A percentile compares a stretch with the other conserved stretches of the same genome.
These are phyloP conservation scores for Sipha maydis DNA, from an alignment of 2,888 invertebrate genomes.

Conservation along the genomic window DNA sequence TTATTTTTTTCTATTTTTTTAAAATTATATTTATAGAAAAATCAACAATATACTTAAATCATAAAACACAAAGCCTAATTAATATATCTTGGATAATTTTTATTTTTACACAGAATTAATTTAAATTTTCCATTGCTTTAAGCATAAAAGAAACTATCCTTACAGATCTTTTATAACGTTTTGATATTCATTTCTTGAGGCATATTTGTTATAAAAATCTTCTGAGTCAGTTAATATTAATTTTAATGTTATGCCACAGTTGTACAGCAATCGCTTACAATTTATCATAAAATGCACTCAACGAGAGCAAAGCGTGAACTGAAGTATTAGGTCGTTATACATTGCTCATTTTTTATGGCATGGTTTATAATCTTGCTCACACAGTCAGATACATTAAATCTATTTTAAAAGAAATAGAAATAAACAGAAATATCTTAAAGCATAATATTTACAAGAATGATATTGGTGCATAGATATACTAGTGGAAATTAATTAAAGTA, in stretches of 20 bases:
- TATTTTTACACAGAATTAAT: too few relatives aligned
- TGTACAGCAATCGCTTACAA: neutral
- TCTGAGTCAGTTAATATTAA: neutral
- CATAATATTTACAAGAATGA: neutral
- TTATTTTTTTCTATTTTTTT: too few relatives aligned
- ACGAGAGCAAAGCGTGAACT: neutral
- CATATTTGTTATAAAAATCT: neutral
- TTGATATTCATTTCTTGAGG: too few relatives aligned
- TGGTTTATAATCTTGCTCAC: neutral
- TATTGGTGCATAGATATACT: neutral
- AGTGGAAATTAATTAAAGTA: conserved; percentile 3
- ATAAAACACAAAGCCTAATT: too few relatives aligned
- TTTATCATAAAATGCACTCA: neutral
- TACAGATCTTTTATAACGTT: too few relatives aligned
- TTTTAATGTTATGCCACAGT: neutral
- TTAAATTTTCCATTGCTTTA: too few relatives aligned
- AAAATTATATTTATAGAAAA: too few relatives aligned
- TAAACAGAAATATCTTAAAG: neutral
- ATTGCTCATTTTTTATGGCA: neutral
- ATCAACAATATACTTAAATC: too few relatives aligned
- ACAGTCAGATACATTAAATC: neutral
- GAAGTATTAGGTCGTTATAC: neutral
- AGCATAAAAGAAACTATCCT: too few relatives aligned
- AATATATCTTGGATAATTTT: too few relatives aligned
- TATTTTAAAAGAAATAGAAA: neutral